Percentiles rank a stretch among this genome's conserved stretches.
phyloP scores from a whole-genome alignment of 1,140 invertebrate species.

The Euwallacea similis region DNA sequence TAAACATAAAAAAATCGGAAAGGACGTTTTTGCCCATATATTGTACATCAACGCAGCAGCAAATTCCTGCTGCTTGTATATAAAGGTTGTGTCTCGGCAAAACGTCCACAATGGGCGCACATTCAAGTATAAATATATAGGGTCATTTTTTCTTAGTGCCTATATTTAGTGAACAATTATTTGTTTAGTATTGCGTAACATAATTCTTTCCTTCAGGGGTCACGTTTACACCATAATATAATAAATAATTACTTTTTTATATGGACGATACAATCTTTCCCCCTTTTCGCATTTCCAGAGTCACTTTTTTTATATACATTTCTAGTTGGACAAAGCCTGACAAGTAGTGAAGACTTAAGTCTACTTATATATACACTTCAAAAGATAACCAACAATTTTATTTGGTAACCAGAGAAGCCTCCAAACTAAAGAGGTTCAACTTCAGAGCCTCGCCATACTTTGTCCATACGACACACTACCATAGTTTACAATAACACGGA shows the following conservation, averaged over 20 bases:
- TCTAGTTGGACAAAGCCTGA: too few relatives aligned
- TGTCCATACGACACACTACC: conserved; percentile 4
- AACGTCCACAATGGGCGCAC: conserved; percentile 11
- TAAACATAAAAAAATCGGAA: background rate
- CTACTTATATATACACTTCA: too few relatives aligned
- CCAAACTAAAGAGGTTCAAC: too few relatives aligned
- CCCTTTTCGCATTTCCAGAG: conserved; percentile 3
- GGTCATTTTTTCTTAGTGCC: conserved; percentile 25
- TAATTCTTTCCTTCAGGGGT: conserved; percentile 15
- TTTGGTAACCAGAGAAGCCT: too few relatives aligned
- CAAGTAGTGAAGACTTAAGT: too few relatives aligned
- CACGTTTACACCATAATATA: conserved; percentile 25
- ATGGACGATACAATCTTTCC: conserved; percentile 28
- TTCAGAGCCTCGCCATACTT: background rate
- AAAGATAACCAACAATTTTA: too few relatives aligned
- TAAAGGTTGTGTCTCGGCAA: background rate
- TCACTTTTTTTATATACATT: too few relatives aligned
- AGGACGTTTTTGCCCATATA: too few relatives aligned
- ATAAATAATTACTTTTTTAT: conserved; percentile 29
- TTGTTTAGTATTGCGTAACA: conserved; percentile 31
- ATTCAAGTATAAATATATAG: conserved; percentile 33
- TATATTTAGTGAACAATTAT: conserved; percentile 35
- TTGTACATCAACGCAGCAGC: too few relatives aligned
- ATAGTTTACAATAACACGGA: conserved; percentile 16
- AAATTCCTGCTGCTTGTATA: background rate